phyloP scores from a whole-genome alignment of 2,797 vertebrate genomes.

The Furcifer pardalis region DNA sequence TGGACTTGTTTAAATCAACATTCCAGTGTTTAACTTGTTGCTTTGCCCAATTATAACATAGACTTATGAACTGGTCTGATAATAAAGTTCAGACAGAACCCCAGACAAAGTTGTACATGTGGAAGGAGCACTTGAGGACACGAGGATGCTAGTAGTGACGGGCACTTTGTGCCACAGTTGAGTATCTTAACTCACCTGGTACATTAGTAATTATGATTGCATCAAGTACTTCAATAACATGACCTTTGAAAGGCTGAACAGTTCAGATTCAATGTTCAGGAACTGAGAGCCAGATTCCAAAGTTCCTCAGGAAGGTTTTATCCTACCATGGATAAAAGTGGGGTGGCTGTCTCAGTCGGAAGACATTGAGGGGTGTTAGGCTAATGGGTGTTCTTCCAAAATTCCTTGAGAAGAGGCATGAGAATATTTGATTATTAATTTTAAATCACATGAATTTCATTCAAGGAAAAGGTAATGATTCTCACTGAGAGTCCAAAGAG shows the following conservation, averaged over 20 bases:
- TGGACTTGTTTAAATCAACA: conserved; percentile 4
- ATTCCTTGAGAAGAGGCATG: too few relatives aligned
- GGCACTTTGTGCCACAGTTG: background rate
- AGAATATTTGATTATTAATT: too few relatives aligned
- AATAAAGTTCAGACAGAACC: background rate
- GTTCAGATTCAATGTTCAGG: background rate
- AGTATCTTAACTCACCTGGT: background rate
- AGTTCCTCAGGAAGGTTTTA: background rate
- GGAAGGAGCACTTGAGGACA: conserved; percentile 6
- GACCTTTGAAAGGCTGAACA: background rate
- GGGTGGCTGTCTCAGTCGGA: background rate
- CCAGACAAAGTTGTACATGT: background rate
- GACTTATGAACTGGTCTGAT: background rate
- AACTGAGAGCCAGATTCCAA: background rate
- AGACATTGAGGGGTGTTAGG: background rate
- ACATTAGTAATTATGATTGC: background rate
- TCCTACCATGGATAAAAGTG: background rate
- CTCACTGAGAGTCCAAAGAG: background rate
- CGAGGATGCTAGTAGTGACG: background rate
- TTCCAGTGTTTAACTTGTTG: background rate
- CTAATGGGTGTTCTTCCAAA: too few relatives aligned
- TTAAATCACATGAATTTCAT: too few relatives aligned
- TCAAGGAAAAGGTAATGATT: too few relatives aligned
- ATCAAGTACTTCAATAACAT: background rate
- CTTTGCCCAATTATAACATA: background rate